Percentiles rank a stretch among this genome's conserved stretches.
phyloP scores from a whole-genome alignment of 2,113 vertebrate species.

The Scomber colias region DNA sequence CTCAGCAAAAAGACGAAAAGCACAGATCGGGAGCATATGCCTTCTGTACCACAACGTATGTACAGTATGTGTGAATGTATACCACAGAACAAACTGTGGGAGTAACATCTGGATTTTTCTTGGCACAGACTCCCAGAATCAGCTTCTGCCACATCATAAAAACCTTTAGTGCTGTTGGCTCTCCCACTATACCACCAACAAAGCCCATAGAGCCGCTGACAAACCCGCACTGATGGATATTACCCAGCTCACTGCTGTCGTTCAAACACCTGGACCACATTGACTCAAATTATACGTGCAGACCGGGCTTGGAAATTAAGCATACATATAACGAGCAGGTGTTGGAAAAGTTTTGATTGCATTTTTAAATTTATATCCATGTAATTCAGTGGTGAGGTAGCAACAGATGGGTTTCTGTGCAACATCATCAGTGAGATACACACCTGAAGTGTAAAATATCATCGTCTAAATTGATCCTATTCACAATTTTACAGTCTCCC shows the following conservation, averaged over 20 bases:
- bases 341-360: conserved; percentile 31
- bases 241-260: conserved; percentile 62
- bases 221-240: conserved; percentile 58
- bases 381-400: conserved; percentile 23
- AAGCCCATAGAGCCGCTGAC: conserved; percentile 63
- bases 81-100: conserved; percentile 22
- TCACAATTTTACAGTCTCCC: background rate
- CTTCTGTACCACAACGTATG: background rate
- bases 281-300: conserved; percentile 38
- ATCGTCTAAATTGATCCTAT: too few species aligned
- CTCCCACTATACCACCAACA: conserved; percentile 65
- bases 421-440: too few species aligned
- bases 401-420: background rate
- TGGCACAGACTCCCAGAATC: conserved; percentile 65
- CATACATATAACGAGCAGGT: conserved; percentile 60
- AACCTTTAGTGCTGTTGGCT: conserved; percentile 69
- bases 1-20: conserved; percentile 10
- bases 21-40: background rate
- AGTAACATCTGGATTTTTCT: conserved; percentile 72
- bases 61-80: background rate
- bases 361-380: conserved; percentile 26
- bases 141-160: conserved; percentile 75
- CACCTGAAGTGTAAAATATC: too few species aligned
- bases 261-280: conserved; percentile 57
- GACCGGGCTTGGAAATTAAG: conserved; percentile 49